Conservation (phyloP, 2,888 invertebrate species). For the Acanthosoma haemorrhoidale region DNA sequence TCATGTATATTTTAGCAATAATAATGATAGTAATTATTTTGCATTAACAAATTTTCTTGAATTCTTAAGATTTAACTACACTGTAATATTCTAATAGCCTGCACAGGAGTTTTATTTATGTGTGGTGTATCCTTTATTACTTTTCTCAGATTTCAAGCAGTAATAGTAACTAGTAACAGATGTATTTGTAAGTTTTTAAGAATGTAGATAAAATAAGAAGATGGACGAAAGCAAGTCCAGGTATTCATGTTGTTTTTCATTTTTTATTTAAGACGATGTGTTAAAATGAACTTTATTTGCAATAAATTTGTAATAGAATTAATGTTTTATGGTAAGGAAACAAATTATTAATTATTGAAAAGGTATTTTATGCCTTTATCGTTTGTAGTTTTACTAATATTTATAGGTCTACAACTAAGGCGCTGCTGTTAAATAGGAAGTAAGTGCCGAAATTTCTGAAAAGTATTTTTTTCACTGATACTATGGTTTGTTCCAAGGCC, state of each 20-base stretch:
- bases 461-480: too few relatives aligned
- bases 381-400: too few relatives aligned
- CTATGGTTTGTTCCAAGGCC: too few relatives aligned
- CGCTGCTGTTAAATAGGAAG: too few relatives aligned
- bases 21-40: constrained; percentile 36
- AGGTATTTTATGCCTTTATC: too few relatives aligned
- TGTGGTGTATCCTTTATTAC: constrained; percentile 31
- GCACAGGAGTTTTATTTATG: constrained; percentile 30
- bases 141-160: constrained; percentile 35
- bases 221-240: constrained; percentile 24
- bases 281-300: not conserved
- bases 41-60: constrained; percentile 37
- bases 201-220: constrained; percentile 33
- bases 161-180: constrained; percentile 33
- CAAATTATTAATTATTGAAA: too few relatives aligned
- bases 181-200: constrained; percentile 32
- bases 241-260: not conserved
- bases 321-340: too few relatives aligned
- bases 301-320: too few relatives aligned
- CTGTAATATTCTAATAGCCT: constrained; percentile 35
- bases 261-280: not conserved
- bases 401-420: too few relatives aligned
- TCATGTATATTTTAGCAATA: constrained; percentile 33
- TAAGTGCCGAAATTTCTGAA: too few relatives aligned
- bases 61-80: constrained; percentile 35